Evolutionary conservation across 2,888 invertebrate species (phyloP).

Genomic region (Netelia fuscicornis): DNA sequence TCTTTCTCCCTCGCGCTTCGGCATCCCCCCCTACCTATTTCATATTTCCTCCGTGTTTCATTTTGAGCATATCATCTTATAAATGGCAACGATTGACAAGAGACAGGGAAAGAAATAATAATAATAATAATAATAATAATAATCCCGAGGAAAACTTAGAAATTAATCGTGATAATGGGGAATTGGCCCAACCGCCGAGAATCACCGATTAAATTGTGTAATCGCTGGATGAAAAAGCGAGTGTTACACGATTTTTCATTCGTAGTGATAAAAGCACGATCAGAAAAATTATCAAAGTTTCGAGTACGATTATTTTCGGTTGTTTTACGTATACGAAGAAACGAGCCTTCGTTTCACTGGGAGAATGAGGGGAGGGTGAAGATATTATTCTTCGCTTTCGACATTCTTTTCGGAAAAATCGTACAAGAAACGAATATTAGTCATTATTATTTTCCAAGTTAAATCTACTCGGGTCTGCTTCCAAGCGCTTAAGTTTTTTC

Average conservation of each 20-base stretch:
- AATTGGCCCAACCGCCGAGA: neutral
- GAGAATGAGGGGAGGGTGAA: neutral
- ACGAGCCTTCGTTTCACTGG: conserved; percentile 12
- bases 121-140: conserved; percentile 33
- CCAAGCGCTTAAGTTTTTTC: conserved; percentile 40
- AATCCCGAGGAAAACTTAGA: conserved; percentile 45
- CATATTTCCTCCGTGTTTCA: conserved; percentile 30
- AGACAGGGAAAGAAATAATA: conserved; percentile 70
- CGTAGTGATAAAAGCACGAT: conserved; percentile 2
- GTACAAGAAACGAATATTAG: conserved; percentile 8
- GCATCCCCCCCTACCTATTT: conserved; percentile 9
- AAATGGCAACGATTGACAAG: conserved; percentile 81
- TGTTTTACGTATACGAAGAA: conserved; percentile 30
- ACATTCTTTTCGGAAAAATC: conserved; percentile 31
- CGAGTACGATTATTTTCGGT: conserved; percentile 40
- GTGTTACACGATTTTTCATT: too few relatives aligned
- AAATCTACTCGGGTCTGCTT: conserved; percentile 50
- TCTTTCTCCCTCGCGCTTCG: conserved; percentile 20
- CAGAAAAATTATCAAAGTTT: conserved; percentile 23
- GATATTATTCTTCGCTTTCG: neutral
- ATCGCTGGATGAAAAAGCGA: neutral
- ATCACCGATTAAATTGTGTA: neutral
- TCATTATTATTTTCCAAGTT: conserved; percentile 34
- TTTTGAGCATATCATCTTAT: conserved; percentile 78
- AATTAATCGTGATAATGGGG: conserved; percentile 21